Evolutionary conservation across 1,140 invertebrate species (phyloP).

Genomic region (Temnothorax curvispinosus): DNA sequence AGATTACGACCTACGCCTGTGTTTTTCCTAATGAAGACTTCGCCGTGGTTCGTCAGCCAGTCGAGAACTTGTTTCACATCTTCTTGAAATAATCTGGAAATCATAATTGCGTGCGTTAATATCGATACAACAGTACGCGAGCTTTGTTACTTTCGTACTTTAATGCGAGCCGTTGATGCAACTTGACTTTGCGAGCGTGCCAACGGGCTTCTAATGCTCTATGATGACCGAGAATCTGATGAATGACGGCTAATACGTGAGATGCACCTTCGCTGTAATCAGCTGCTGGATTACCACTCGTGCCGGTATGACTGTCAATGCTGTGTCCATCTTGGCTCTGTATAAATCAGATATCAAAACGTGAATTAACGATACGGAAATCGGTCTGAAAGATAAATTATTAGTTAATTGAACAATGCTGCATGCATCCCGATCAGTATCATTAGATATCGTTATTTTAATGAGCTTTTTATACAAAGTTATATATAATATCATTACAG

Average conservation of each 20-base stretch:
- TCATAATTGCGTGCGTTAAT: conserved; percentile 12
- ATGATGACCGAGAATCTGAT: conserved; percentile 97
- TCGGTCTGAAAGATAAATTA: neutral
- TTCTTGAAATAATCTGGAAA: conserved; percentile 93
- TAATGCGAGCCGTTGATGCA: conserved; percentile 97
- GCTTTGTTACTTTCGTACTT: conserved; percentile 82
- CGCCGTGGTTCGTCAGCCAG: conserved; percentile 99
- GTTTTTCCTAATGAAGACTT: conserved; percentile 98
- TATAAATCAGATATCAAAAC: conserved; percentile 67
- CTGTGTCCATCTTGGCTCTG: conserved; percentile 84
- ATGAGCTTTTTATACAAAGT: conserved; percentile 1
- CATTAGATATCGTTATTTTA: neutral
- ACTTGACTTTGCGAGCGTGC: conserved; percentile 96
- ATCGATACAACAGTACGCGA: neutral
- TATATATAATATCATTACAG: conserved; percentile 18
- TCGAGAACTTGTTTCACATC: conserved; percentile 98
- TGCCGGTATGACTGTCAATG: conserved; percentile 86
- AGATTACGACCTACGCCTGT: conserved; percentile 97
- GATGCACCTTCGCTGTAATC: conserved; percentile 98
- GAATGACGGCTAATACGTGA: conserved; percentile 95
- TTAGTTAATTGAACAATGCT: neutral
- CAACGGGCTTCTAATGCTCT: conserved; percentile 96
- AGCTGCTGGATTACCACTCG: conserved; percentile 94
- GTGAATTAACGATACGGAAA: neutral
- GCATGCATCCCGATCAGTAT: conserved; percentile 11